Base-by-base conservation (phyloP, 2,888 invertebrate genomes). In the Nemotelus nigrinus region DNA sequence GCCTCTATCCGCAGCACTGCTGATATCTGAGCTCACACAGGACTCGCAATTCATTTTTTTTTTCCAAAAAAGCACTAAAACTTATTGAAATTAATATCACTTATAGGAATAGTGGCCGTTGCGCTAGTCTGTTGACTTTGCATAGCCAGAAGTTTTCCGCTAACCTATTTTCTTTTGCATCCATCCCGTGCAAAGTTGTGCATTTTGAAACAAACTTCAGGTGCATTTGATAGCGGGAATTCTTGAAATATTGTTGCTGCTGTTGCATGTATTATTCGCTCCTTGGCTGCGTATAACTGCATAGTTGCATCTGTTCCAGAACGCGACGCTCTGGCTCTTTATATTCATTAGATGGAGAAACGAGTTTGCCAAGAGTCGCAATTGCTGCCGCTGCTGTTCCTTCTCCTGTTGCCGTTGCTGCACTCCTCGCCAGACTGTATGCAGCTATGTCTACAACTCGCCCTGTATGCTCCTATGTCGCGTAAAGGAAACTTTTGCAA, bases 71-170 rank as follows among this genome's bases (percentile, higher is more conserved):
- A 74, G 70, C 47, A 72, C 72, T 68, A 70, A 60, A 53, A 79
- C 55, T 79, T 77, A 79, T 79, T 79, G 77, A 79, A 79, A 79
- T 79, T 79, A 77, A 79, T 77, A 77, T 77, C 60, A 5, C 45
- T 45, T 4, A 25, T 25, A 25, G 25, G 39, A 39, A 47, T 72
- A 79, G 48, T 45, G 39, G 44, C 75, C 53, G 10, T 63, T 50
- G 67, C 65, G 39, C 71, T 72, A 50, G 7, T 41, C 43, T 39
- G 50, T 39, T 72, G 64, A 50, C 58, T 25, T n/a, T 25, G 5
- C 8, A 58, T 25, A n/a, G 25, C 7, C 53, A 53, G 4, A 70
- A 25, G n/a, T 3, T 7, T 8, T 53, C 1, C 10, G 25, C 3
- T 55, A 43, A 39, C 41, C 8, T n/a, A n/a, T 53, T 55, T 70